phyloP scores from a whole-genome alignment of 2,113 vertebrate species.

The Heterocephalus glaber region DNA sequence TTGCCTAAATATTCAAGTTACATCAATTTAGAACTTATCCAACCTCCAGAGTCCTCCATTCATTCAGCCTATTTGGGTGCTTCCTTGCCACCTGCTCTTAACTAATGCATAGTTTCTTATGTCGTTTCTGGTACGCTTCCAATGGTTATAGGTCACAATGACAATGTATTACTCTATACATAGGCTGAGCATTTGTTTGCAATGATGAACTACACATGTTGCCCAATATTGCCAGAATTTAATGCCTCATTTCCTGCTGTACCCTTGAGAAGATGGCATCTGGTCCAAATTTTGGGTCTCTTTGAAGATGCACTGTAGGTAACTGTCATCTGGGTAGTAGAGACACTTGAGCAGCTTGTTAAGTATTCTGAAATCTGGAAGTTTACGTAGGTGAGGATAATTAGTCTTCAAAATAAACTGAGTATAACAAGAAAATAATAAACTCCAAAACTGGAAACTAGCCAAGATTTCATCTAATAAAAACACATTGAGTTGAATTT shows the following conservation, averaged over 20 bases:
- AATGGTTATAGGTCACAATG: background rate
- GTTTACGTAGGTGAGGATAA: constrained; percentile 39
- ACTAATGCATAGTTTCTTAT: background rate
- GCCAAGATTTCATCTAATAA: constrained; percentile 12
- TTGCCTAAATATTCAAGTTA: background rate
- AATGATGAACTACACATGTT: background rate
- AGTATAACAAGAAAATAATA: background rate
- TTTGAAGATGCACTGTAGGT: background rate
- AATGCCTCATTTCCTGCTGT: background rate
- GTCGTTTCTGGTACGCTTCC: background rate
- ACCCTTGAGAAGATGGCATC: background rate
- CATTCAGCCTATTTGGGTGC: background rate
- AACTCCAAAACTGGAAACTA: background rate
- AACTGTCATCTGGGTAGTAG: background rate
- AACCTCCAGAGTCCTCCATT: background rate
- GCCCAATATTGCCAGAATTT: background rate
- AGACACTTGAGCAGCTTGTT: background rate
- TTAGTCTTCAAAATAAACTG: constrained; percentile 56
- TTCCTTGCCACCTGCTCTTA: background rate
- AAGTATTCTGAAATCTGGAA: background rate
- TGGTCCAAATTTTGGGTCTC: background rate
- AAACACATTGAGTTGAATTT: constrained; percentile 54
- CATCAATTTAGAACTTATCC: background rate
- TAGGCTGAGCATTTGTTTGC: background rate
- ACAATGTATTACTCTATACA: background rate